Conservation (phyloP, 2,888 invertebrate species). For the Campopleginae sp. region DNA sequence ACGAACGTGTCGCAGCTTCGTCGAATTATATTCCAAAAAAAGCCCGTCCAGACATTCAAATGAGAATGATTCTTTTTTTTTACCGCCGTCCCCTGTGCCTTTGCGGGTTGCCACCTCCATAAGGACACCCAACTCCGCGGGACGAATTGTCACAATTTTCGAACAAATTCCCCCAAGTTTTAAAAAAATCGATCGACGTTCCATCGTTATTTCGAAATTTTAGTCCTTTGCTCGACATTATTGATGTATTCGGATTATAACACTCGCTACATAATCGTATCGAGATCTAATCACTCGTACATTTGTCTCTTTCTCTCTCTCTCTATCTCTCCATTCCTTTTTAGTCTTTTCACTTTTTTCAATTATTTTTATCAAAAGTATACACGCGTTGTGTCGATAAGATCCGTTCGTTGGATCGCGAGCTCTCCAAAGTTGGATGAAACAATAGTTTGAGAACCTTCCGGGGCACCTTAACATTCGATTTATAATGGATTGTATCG, state of each 20-base stretch:
- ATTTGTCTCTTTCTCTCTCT: not conserved
- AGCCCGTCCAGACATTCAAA: not conserved
- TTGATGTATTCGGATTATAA: not conserved
- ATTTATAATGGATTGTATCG: too few relatives aligned
- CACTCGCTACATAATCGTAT: constrained; percentile 12
- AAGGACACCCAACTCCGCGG: not conserved
- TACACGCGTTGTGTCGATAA: constrained; percentile 26
- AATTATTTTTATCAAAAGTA: constrained; percentile 24
- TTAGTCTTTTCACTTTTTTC: constrained; percentile 17
- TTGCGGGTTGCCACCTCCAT: not conserved
- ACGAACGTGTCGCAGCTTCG: constrained; percentile 2
- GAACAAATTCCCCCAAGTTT: not conserved
- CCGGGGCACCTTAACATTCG: constrained; percentile 2
- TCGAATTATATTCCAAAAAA: constrained; percentile 4
- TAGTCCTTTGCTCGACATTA: constrained; percentile 5
- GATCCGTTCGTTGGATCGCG: not conserved
- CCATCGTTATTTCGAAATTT: not conserved
- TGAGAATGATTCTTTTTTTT: not conserved
- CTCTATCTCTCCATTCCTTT: not conserved
- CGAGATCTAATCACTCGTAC: constrained; percentile 3
- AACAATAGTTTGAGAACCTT: not conserved
- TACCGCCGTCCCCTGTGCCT: not conserved
- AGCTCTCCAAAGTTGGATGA: not conserved
- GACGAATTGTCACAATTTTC: not conserved
- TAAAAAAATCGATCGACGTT: too few relatives aligned